phyloP scores from a whole-genome alignment of 2,113 vertebrate species.

The Rhea americana region DNA sequence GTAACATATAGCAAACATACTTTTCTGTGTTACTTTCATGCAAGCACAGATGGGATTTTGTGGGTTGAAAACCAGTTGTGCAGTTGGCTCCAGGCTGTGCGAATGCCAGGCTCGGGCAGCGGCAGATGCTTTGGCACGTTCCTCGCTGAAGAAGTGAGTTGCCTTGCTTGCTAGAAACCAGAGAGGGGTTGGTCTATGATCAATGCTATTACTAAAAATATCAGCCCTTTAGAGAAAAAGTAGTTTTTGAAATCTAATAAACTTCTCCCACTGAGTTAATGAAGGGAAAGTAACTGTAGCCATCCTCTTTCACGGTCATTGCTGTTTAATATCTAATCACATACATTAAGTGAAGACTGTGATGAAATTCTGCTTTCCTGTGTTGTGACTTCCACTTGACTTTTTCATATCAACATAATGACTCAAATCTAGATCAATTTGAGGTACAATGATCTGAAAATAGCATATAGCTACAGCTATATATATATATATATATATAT shows the following conservation, averaged over 20 bases:
- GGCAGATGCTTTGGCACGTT: rapidly evolving
- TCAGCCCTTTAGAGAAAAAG: not conserved
- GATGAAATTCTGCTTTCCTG: not conserved
- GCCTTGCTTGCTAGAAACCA: not conserved
- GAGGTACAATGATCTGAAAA: not conserved
- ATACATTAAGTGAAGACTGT: not conserved
- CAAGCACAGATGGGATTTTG: not conserved
- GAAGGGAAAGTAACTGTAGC: not conserved
- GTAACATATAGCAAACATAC: not conserved
- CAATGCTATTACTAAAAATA: not conserved
- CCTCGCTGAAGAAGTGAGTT: not conserved
- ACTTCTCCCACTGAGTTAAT: not conserved
- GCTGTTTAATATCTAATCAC: not conserved
- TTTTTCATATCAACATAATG: not conserved
- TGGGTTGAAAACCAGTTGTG: not conserved
- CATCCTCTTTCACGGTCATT: rapidly evolving
- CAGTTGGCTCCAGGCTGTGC: not conserved
- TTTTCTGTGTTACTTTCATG: not conserved
- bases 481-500: too few species aligned
- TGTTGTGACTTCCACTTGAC: not conserved
- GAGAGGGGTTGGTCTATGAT: not conserved
- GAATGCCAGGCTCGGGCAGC: rapidly evolving
- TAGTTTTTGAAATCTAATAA: not conserved
- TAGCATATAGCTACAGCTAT: not conserved
- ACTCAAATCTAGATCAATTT: not conserved